These are phyloP conservation scores for Netelia fuscicornis DNA, from an alignment of 2,888 invertebrate genomes.

Conservation along the genomic window DNA sequence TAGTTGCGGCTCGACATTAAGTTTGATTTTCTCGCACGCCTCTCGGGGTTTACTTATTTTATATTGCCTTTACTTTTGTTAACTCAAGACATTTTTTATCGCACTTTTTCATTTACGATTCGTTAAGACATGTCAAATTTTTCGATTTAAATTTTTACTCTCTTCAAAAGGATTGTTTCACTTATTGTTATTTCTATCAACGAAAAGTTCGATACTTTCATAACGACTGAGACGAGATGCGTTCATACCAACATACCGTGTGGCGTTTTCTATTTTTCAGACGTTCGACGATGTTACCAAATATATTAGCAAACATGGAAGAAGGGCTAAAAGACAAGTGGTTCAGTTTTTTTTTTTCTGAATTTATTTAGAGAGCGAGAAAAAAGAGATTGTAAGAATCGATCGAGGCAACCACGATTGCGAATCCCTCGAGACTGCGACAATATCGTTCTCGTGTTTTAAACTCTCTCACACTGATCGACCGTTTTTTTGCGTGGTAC, in stretches of 20 bases:
- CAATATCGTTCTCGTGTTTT: neutral
- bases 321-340: neutral
- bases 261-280: neutral
- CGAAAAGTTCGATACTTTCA: constrained; percentile 31
- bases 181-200: neutral
- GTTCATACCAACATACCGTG: constrained; percentile 8
- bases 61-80: neutral
- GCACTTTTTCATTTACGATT: neutral
- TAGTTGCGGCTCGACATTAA: constrained; percentile 30
- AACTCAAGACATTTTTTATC: neutral
- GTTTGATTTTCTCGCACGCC: constrained; percentile 1
- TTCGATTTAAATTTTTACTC: neutral
- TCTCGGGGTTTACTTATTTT: neutral
- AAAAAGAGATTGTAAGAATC: constrained; percentile 11
- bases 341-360: constrained; percentile 19
- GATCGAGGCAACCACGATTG: constrained; percentile 39
- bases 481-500: neutral
- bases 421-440: constrained; percentile 23
- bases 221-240: constrained; percentile 24
- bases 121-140: neutral
- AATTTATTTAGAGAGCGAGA: constrained; percentile 14
- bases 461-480: no score
- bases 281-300: constrained; percentile 21
- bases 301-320: constrained; percentile 18
- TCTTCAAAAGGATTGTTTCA: neutral